A percentile compares a stretch with the other conserved stretches of the same genome.
Evolutionary conservation across 53 echinoderm and acorn worm genomes (phyloP).

Genomic region (Arbacia lixula): DNA sequence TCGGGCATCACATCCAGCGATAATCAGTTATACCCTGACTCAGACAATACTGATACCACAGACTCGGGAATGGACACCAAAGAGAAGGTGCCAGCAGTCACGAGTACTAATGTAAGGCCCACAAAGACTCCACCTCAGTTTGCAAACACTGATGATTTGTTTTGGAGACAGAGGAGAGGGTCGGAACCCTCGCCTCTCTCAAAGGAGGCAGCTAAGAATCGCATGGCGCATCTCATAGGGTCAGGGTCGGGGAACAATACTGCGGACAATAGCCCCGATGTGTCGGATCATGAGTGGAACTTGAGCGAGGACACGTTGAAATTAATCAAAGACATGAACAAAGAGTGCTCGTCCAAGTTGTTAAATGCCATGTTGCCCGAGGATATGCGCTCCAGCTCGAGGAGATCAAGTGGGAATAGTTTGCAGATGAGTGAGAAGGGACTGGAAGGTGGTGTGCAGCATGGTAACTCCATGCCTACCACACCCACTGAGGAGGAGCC

Average conservation of each 20-base stretch:
- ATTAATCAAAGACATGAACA: conserved; percentile 76
- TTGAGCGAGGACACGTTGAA: conserved; percentile 84
- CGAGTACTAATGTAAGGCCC: conserved; percentile 49
- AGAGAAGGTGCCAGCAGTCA: conserved; percentile 53
- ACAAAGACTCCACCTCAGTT: conserved; percentile 52
- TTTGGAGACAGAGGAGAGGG: conserved; percentile 69
- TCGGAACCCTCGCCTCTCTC: conserved; percentile 74
- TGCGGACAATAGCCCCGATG: conserved; percentile 66
- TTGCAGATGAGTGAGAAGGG: conserved; percentile 46
- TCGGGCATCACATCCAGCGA: conserved; percentile 94
- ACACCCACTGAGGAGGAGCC: conserved; percentile 50
- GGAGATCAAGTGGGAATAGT: conserved; percentile 18
- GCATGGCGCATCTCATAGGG: conserved; percentile 34
- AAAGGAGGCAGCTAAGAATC: conserved; percentile 31
- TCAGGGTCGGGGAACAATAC: conserved; percentile 57
- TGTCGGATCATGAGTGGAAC: conserved; percentile 70
- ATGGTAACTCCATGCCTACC: conserved; percentile 48
- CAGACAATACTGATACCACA: conserved; percentile 96
- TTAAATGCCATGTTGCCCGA: conserved; percentile 69
- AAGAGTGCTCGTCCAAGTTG: conserved; percentile 75
- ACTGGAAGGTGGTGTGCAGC: conserved; percentile 20
- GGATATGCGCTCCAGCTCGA: conserved; percentile 44
- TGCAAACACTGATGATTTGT: conserved; percentile 57
- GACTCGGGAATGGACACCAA: conserved; percentile 90
- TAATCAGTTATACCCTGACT: conserved; percentile 95